Evolutionary conservation across 2,113 vertebrate genomes (phyloP), one percentile per base, ranked within the genome.

Genomic region (Hirundichthys speculiger): DNA sequence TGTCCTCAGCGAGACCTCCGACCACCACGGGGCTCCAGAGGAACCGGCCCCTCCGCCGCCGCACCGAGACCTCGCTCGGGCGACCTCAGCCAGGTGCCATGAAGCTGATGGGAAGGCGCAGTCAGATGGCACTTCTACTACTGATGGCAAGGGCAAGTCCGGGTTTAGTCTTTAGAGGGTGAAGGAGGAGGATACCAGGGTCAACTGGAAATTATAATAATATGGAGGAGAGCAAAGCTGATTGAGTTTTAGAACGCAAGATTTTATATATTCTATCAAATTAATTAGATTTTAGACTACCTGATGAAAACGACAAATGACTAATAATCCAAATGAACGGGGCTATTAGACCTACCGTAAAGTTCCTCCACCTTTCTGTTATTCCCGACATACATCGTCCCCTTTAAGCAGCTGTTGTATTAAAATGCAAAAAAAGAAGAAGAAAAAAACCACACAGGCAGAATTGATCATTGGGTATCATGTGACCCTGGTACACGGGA

Each of bases 81-180:
- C n/a, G n/a, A n/a, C n/a, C n/a, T n/a, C n/a, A n/a, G n/a, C n/a
- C n/a, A n/a, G n/a, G n/a, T n/a, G n/a, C n/a, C n/a, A n/a, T n/a
- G n/a, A n/a, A n/a, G n/a, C n/a, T n/a, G n/a, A n/a, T n/a, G n/a
- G n/a, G n/a, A n/a, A n/a, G 95, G 95, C 76, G 94, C 92, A 89
- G 21, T 86, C 91, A 92, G 92, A 97, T 87, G 93, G 96, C 18
- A 79, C 89, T 70, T 88, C 91, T 53, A 77, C 90, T 84, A 82
- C 87, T 76, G 92, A 93, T 91, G 92, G 86, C 82, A 93, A 94
- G 92, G 93, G 93, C 92, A 93, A 93, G 92, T 94, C 90, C 79
- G 82, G 91, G 85, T 93, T 92, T 87, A 92, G 89, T 92, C 80
- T 93, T 56, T 92, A 92, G 83, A 65, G 73, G 78, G 73, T 39